These are phyloP conservation scores for Halcyon smyrnensis DNA, from an alignment of 2,797 vertebrate genomes.

Conservation along the genomic window DNA sequence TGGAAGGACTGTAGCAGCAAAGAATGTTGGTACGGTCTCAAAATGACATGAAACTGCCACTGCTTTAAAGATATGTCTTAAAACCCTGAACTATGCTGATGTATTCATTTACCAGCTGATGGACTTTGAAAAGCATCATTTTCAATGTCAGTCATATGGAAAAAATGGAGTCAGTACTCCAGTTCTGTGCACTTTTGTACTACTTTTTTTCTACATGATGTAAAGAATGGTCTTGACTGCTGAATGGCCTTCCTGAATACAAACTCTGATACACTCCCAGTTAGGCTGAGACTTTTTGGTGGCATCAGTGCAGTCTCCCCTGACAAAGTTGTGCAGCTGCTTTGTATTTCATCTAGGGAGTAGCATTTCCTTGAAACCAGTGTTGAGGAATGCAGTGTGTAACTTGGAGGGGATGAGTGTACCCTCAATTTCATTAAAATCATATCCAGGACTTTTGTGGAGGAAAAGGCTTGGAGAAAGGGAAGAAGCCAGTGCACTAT, in stretches of 20 bases:
- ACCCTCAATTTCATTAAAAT: constrained; percentile 38
- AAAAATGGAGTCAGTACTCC: neutral
- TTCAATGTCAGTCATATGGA: neutral
- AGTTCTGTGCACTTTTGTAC: neutral
- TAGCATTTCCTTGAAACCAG: constrained; percentile 44
- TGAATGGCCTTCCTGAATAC: neutral
- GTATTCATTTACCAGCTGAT: neutral
- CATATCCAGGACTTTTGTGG: constrained; percentile 15
- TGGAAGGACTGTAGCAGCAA: neutral
- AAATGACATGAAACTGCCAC: neutral
- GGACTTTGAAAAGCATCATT: neutral
- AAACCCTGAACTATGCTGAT: neutral
- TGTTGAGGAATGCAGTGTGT: constrained; percentile 34
- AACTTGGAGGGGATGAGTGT: neutral
- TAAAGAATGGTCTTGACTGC: neutral
- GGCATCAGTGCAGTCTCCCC: constrained; percentile 4
- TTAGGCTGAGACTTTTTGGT: constrained; percentile 45
- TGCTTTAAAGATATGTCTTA: neutral
- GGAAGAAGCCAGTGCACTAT: neutral
- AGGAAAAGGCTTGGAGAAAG: constrained; percentile 15
- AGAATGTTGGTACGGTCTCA: neutral
- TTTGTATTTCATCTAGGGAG: constrained; percentile 51
- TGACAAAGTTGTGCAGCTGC: constrained; percentile 66
- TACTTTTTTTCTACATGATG: neutral
- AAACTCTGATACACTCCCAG: constrained; percentile 16